Base-by-base conservation (phyloP, 2,797 vertebrate genomes). In the Toxotes lorentzi region DNA sequence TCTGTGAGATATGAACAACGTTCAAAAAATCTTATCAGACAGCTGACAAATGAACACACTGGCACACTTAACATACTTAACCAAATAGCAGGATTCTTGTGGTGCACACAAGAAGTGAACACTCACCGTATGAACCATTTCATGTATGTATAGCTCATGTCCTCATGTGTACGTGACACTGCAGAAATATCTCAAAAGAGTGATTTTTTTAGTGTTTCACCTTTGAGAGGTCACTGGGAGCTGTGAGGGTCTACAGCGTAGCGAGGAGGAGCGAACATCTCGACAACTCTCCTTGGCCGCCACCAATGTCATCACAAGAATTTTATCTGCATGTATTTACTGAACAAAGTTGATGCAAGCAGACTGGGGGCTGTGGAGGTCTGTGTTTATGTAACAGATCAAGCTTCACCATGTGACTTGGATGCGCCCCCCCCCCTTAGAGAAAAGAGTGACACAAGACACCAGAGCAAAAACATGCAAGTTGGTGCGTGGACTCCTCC, bases 331-430 rank as follows among this genome's bases (percentile, higher is more conserved):
- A 83, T 73, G 79, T 77, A 83, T 90, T 78, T 86, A 74, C 85
- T 82, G 88, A 88, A 84, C 69, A 90, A 91, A 93, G 89, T 91
- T 94, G 92, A 94, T 92, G 81, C 58, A 78, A 92, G 92, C 74
- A 51, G 92, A 94, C 92, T 91, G 81, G 79, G 85, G 91, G 91
- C 91, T 82, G 83, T 69, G 72, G 85, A 91, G 89, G 91, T 89
- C 88, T 78, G 81, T 38, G 78, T 92, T 95, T 96, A 95, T 86
- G 84, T 95, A 95, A 96, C 82, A 90, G 86, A 91, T 92, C 87
- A 87, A 93, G 79, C 86, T 82, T 71, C 60, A 87, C 81, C 89
- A 94, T 92, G 93, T 94, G 94, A 94, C 89, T 88, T 76, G 57
- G 68, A 86, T 76, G 73, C 64, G 73, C 75, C 81, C 79, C 73